Base-by-base conservation (phyloP, 2,113 vertebrate species). In the Dipodomys stephensi region DNA sequence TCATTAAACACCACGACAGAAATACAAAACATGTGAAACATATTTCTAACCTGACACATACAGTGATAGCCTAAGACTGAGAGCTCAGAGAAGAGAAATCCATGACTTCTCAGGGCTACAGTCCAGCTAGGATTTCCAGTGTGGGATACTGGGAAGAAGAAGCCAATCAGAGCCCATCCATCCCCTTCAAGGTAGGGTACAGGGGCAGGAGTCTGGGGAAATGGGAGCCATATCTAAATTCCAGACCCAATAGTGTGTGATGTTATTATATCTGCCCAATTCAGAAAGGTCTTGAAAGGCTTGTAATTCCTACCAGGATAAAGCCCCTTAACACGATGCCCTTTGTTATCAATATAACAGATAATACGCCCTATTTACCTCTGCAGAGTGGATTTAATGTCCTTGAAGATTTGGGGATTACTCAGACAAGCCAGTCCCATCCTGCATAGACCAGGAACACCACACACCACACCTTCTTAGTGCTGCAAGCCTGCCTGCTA, bases 201-300 rank as follows among this genome's bases (percentile, higher is more conserved):
- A 25, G 4, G 69, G 10, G 13, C 5, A 1, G 0, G 1, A 32
- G 23, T 69, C 28, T 87, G 22, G 5, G 1, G 1, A 20, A 0
- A 19, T 7, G 74, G 20, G 15, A 22, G 1, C 4, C 62, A 93
- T 11, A 0, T 71, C 7, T 78, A 72, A 84, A 57, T 30, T 39
- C 78, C 30, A 72, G 18, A 76, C 44, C 27, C 20, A 32, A 2
- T 68, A 76, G 44, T 13, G 67, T 44, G 8, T 27, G 23, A 2
- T 25, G 0, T 49, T 20, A 89, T 74, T 67, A 4, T 12, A 80
- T 12, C 53, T 80, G 11, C 1, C 65, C 19, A 88, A 68, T 67
- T 16, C 60, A 53, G 68, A 28, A 92, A 6, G n/a, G 4, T 1
- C 65, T 64, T 28, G 30, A 71, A 28, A 46, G 15, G 0, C 6